Conservation (phyloP, 2,113 vertebrate species). For the Rhinichthys klamathensis region DNA sequence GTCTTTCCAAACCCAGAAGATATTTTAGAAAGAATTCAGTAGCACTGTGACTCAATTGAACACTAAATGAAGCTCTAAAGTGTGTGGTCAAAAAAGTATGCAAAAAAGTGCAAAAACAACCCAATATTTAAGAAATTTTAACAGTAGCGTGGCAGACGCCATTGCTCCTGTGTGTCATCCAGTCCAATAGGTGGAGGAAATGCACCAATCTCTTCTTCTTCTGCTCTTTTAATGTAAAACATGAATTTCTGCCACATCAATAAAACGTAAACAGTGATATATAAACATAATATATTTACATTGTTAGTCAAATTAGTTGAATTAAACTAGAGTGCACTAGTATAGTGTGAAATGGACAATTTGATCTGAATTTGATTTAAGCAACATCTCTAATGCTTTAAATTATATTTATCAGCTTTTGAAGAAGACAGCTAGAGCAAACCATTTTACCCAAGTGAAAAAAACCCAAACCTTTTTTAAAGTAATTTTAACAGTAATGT, state of each 20-base stretch:
- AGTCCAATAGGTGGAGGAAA: too few species aligned
- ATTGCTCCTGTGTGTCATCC: too few species aligned
- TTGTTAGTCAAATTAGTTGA: background rate
- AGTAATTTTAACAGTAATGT: too few species aligned
- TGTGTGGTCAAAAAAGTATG: background rate
- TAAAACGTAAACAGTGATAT: background rate
- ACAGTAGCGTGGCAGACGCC: too few species aligned
- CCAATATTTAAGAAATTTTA: background rate
- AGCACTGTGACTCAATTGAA: background rate
- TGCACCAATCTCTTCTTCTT: background rate
- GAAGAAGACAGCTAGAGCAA: too few species aligned
- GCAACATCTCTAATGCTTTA: too few species aligned
- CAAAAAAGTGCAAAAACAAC: background rate
- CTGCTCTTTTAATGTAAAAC: background rate
- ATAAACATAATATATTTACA: background rate
- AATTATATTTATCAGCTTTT: too few species aligned
- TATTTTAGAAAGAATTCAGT: background rate
- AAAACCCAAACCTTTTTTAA: too few species aligned
- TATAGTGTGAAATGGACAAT: background rate
- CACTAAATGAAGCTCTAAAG: background rate
- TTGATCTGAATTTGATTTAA: too few species aligned
- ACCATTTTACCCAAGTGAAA: too few species aligned
- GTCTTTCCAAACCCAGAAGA: background rate
- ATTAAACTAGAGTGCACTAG: background rate
- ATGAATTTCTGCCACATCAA: background rate